Percentiles rank a stretch among this genome's conserved stretches.
These are phyloP conservation scores for Neoscelio sp. DNA, from an alignment of 2,888 invertebrate genomes.

Conservation along the genomic window DNA sequence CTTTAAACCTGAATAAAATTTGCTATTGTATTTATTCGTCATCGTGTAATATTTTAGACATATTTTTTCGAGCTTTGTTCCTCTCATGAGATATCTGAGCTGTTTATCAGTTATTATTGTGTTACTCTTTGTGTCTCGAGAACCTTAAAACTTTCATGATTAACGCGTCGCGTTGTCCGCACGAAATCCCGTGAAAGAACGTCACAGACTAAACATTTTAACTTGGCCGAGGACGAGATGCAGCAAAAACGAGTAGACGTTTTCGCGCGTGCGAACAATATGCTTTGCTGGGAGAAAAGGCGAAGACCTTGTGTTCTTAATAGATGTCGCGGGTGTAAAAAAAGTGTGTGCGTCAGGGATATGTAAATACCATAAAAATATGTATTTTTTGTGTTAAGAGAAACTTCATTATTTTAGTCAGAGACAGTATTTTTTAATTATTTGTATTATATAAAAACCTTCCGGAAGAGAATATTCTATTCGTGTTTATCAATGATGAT, in stretches of 20 bases:
- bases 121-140: slow-evolving; percentile 26
- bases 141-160: slow-evolving; percentile 53
- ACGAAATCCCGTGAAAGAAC: slow-evolving; percentile 64
- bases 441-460: too few species aligned
- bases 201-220: slow-evolving; percentile 77
- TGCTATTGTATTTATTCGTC: too few species aligned
- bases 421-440: too few species aligned
- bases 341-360: too few species aligned
- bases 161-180: slow-evolving; percentile 56
- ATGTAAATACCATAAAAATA: too few species aligned
- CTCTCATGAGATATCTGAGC: slow-evolving; percentile 4
- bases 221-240: slow-evolving; percentile 52
- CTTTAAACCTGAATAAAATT: too few species aligned
- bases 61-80: slow-evolving; percentile 5
- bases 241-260: slow-evolving; percentile 66
- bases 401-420: too few species aligned
- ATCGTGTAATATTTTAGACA: too few species aligned
- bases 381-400: too few species aligned
- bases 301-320: slow-evolving; percentile 15
- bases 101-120: slow-evolving; percentile 17
- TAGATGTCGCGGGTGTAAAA: neutral
- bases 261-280: slow-evolving; percentile 71
- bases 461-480: too few species aligned
- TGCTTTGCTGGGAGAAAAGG: slow-evolving; percentile 46
- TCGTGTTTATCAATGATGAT: too few species aligned